Percentiles rank a stretch among this genome's conserved stretches.
Evolutionary conservation across 2,888 invertebrate genomes (phyloP).

Genomic region (Xanthorhoe designata): DNA sequence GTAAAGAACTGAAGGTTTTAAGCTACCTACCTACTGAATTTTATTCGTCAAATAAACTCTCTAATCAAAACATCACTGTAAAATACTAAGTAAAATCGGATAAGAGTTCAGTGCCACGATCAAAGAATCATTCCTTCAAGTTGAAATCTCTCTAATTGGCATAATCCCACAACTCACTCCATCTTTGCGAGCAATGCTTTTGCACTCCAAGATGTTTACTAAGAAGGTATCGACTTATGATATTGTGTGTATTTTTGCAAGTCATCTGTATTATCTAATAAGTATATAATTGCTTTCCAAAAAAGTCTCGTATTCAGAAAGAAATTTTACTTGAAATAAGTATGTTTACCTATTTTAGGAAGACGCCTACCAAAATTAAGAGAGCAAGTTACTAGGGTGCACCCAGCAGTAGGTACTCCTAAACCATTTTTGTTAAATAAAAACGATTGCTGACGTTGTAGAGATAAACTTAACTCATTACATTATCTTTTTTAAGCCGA

Average conservation of each 20-base stretch:
- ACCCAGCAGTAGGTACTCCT: too few species aligned
- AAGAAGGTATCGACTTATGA: slow-evolving; percentile 18
- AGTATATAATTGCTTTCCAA: background rate
- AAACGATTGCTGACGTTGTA: too few species aligned
- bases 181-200: slow-evolving; percentile 50
- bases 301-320: too few species aligned
- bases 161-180: slow-evolving; percentile 65
- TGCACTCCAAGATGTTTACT: slow-evolving; percentile 51
- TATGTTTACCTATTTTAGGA: too few species aligned
- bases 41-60: background rate
- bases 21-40: background rate
- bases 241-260: slow-evolving; percentile 1
- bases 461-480: too few species aligned
- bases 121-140: slow-evolving; percentile 64
- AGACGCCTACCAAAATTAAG: too few species aligned
- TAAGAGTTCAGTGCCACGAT: slow-evolving; percentile 54
- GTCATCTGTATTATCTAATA: background rate
- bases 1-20: background rate
- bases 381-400: too few species aligned
- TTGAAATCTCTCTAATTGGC: slow-evolving; percentile 76
- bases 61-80: slow-evolving; percentile 4
- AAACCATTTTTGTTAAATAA: too few species aligned
- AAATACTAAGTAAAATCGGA: slow-evolving; percentile 37
- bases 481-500: too few species aligned
- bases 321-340: too few species aligned